Conservation (phyloP, 2,797 vertebrate genomes). For the Gallinago solitaria region DNA sequence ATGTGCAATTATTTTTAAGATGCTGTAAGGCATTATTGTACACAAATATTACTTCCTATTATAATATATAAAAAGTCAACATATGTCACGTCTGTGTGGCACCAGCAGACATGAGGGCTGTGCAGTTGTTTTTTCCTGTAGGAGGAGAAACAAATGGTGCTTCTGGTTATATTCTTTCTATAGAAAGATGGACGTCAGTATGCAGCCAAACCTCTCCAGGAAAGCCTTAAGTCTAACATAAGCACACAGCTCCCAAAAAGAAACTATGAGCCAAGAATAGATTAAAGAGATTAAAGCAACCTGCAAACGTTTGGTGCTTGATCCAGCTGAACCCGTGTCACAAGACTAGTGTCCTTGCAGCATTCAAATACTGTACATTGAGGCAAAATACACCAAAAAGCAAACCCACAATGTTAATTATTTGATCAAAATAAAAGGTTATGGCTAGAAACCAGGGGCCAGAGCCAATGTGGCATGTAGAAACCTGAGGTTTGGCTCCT, state of each 20-base stretch:
- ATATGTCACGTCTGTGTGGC: background rate
- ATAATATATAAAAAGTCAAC: background rate
- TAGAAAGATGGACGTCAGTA: background rate
- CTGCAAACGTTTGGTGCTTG: background rate
- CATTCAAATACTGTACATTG: background rate
- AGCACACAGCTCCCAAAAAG: background rate
- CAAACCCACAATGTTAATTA: fast-evolving
- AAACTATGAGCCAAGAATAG: background rate
- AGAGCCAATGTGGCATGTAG: fast-evolving
- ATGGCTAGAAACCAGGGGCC: background rate
- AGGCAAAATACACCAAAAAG: background rate
- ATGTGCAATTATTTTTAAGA: background rate
- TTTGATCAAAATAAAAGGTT: fast-evolving
- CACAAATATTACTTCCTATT: background rate
- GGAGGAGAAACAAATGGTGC: background rate
- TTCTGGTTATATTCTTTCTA: background rate
- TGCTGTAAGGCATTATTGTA: background rate
- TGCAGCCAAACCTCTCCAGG: background rate
- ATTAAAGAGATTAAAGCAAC: background rate
- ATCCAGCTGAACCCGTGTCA: background rate
- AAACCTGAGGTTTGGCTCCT: background rate
- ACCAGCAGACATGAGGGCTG: background rate
- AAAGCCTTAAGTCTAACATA: background rate
- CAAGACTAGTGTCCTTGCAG: background rate
- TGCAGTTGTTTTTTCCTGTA: background rate